phyloP scores from a whole-genome alignment of 2,888 invertebrate genomes.

The Melolontha melolontha region DNA sequence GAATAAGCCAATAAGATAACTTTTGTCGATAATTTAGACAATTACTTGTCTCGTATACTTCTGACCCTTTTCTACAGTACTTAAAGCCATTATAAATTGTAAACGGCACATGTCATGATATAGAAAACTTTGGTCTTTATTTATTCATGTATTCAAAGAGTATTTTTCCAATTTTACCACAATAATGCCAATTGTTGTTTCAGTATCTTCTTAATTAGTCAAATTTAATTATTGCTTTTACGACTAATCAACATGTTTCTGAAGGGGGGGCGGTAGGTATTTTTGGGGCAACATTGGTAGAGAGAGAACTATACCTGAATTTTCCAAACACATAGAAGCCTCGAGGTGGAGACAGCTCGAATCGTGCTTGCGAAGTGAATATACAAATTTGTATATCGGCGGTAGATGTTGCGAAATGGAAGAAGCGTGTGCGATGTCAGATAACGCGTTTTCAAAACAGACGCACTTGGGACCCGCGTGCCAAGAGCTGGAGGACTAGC shows the following conservation, averaged over 20 bases:
- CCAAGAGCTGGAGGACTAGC: slow-evolving; percentile 63
- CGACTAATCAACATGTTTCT: slow-evolving; percentile 6
- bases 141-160: no score
- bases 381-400: background rate
- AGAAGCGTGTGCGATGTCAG: slow-evolving; percentile 48
- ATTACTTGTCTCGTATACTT: no score
- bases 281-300: background rate
- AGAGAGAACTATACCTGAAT: slow-evolving; percentile 53
- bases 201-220: no score
- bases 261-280: slow-evolving; percentile 46
- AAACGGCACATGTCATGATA: no score
- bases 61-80: no score
- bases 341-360: slow-evolving; percentile 47
- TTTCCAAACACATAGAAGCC: slow-evolving; percentile 60
- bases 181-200: no score
- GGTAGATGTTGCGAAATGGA: slow-evolving; percentile 4
- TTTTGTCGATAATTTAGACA: no score
- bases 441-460: slow-evolving; percentile 38
- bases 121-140: no score
- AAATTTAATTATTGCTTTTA: no score
- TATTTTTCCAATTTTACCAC: no score
- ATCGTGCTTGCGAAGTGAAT: slow-evolving; percentile 38
- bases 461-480: slow-evolving; percentile 60
- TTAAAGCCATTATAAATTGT: no score
- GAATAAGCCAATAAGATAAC: no score